These are phyloP conservation scores for Phyllotreta striolata DNA, from an alignment of 2,888 invertebrate genomes.

Conservation along the genomic window DNA sequence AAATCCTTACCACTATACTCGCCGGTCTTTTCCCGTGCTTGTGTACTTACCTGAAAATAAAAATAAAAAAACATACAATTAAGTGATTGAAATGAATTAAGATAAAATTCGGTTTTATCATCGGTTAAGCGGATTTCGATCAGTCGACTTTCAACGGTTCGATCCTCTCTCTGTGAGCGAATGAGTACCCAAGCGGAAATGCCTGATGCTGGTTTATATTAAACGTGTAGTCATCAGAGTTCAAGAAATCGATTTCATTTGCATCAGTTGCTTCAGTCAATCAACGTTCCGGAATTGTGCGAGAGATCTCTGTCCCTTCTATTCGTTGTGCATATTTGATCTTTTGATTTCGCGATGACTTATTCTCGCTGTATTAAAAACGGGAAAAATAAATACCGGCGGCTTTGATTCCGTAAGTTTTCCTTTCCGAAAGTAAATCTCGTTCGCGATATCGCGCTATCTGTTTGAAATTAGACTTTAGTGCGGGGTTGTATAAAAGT, in stretches of 20 bases:
- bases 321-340: slow-evolving; percentile 6
- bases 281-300: slow-evolving; percentile 26
- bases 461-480: too few relatives aligned
- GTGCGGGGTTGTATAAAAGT: too few relatives aligned
- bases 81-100: not conserved
- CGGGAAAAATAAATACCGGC: not conserved
- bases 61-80: slow-evolving; percentile 3
- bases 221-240: slow-evolving; percentile 32
- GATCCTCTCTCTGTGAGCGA: not conserved
- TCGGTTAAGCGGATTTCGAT: too few relatives aligned
- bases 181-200: slow-evolving; percentile 21
- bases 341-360: slow-evolving; percentile 3
- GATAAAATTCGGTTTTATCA: too few relatives aligned
- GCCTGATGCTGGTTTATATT: slow-evolving; percentile 33
- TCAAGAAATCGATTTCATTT: slow-evolving; percentile 38
- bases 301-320: not conserved
- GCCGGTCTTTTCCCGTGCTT: not conserved
- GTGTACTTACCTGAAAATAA: slow-evolving; percentile 19
- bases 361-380: not conserved
- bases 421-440: too few relatives aligned
- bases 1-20: slow-evolving; percentile 10
- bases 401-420: not conserved
- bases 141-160: too few relatives aligned
- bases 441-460: too few relatives aligned
- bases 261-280: slow-evolving; percentile 33